Evolutionary conservation across 1,140 invertebrate species (phyloP).

Genomic region (Colletes latitarsis): DNA sequence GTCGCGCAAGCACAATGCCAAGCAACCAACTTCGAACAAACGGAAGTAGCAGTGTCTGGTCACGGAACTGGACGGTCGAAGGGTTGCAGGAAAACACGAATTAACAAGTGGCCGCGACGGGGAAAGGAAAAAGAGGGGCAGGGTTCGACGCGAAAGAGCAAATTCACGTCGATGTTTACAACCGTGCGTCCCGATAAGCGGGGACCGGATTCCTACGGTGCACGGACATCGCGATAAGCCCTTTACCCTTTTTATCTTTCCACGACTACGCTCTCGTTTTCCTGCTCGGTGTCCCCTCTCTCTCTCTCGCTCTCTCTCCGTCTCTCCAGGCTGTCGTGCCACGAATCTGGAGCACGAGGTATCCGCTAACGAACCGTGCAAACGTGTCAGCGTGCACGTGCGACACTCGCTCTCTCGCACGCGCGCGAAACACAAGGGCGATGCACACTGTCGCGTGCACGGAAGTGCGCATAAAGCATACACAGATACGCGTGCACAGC

Average conservation of each 20-base stretch:
- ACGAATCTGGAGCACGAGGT: constrained; percentile 52
- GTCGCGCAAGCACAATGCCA: no score
- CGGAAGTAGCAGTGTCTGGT: no score
- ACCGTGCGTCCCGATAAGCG: constrained; percentile 8
- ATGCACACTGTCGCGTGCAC: constrained; percentile 17
- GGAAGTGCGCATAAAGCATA: constrained; percentile 31
- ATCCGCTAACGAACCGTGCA: constrained; percentile 50
- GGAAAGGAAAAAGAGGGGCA: background rate
- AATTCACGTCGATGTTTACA: constrained; percentile 20
- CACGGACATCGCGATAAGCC: constrained; percentile 36
- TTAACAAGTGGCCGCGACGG: no score
- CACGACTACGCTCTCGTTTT: background rate
- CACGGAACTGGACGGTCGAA: no score
- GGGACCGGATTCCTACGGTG: constrained; percentile 35
- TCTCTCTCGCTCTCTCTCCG: background rate
- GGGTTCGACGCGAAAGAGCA: background rate
- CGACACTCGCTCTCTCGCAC: background rate
- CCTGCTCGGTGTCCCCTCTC: background rate
- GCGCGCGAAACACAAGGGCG: background rate
- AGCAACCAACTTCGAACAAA: no score
- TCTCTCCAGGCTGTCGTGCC: constrained; percentile 10
- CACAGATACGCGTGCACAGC: constrained; percentile 12
- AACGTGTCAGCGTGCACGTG: constrained; percentile 38
- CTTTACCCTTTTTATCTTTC: constrained; percentile 16
- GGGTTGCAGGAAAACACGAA: no score